Evolutionary conservation across 2,888 invertebrate species (phyloP).

Genomic region (Chironomus tentans): DNA sequence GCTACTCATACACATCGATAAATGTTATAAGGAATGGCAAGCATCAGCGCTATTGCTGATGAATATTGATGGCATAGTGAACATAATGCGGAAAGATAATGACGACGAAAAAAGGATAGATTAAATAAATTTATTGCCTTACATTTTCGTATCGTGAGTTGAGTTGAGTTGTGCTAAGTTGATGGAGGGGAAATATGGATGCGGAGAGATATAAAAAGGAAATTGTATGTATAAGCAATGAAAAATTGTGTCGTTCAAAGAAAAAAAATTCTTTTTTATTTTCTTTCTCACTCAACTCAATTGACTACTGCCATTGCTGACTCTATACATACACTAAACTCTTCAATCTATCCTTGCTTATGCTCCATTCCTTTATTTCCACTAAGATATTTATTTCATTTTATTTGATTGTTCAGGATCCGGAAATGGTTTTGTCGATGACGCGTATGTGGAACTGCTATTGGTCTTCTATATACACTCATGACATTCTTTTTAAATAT

Average conservation of each 20-base stretch:
- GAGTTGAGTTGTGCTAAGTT: background rate
- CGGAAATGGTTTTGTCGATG: background rate
- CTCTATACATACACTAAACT: background rate
- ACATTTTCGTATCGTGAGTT: conserved; percentile 2
- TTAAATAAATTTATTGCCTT: conserved; percentile 25
- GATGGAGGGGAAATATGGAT: background rate
- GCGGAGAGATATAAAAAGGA: background rate
- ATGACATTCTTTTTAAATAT: background rate
- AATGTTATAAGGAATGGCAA: background rate
- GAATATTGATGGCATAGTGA: conserved; percentile 23
- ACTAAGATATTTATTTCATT: background rate
- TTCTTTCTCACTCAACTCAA: background rate
- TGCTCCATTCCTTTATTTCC: too few species aligned
- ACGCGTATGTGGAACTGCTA: background rate
- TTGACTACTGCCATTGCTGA: background rate
- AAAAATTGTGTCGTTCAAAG: conserved; percentile 22
- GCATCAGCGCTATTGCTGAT: conserved; percentile 16
- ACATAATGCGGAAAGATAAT: conserved; percentile 26
- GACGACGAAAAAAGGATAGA: conserved; percentile 20
- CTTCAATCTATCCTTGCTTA: too few species aligned
- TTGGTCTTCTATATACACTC: too few species aligned
- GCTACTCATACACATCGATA: background rate
- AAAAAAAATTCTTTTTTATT: background rate
- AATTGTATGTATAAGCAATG: conserved; percentile 14
- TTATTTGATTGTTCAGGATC: background rate